These are phyloP conservation scores for Neocrepidodera transversa DNA, from an alignment of 2,888 invertebrate genomes.

Conservation along the genomic window DNA sequence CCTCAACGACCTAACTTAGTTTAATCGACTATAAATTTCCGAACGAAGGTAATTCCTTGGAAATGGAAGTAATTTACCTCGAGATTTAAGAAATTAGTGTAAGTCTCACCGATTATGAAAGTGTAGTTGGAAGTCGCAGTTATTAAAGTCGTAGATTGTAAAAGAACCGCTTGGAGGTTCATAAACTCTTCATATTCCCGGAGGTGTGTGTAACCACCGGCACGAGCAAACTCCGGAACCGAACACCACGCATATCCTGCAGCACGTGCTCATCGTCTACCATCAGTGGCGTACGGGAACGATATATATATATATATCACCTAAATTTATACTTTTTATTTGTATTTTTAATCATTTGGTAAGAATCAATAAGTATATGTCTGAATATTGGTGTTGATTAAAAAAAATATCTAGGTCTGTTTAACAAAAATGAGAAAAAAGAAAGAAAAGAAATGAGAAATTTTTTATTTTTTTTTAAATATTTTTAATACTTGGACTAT, in stretches of 20 bases:
- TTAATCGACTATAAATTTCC: background rate
- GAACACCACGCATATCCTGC: slow-evolving; percentile 60
- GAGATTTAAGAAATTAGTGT: slow-evolving; percentile 14
- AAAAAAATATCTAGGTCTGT: no score
- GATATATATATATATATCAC: no score
- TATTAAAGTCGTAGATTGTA: slow-evolving; percentile 44
- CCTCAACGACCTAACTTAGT: background rate
- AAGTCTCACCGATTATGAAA: slow-evolving; percentile 38
- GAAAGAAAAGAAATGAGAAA: no score
- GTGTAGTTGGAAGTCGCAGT: slow-evolving; percentile 44
- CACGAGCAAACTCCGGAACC: slow-evolving; percentile 60
- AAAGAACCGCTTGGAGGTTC: slow-evolving; percentile 51
- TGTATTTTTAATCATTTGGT: no score
- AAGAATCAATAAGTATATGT: no score
- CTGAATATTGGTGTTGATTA: no score
- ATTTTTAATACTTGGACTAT: no score
- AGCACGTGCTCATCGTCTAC: slow-evolving; percentile 55
- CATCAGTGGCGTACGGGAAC: slow-evolving; percentile 22
- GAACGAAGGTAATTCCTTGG: background rate
- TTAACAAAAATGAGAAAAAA: no score
- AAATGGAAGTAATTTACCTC: slow-evolving; percentile 13
- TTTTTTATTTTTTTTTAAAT: no score
- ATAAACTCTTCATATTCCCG: slow-evolving; percentile 58
- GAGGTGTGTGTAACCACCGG: slow-evolving; percentile 60
- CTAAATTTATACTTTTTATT: no score